Evolutionary conservation across 2,888 invertebrate species (phyloP).

Genomic region (Cataglyphis livida): DNA sequence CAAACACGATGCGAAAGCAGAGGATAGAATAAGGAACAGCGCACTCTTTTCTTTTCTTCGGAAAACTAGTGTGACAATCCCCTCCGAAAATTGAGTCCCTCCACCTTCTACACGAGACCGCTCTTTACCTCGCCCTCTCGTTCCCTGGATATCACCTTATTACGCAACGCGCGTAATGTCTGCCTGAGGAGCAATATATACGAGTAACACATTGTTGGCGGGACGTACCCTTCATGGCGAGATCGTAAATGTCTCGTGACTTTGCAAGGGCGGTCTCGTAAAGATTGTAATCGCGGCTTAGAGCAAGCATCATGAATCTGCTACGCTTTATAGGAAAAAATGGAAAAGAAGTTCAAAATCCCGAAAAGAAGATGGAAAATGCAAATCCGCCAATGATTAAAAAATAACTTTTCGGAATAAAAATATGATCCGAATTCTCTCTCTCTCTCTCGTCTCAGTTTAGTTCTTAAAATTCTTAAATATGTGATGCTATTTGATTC

Average conservation of each 20-base stretch:
- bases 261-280: constrained; percentile 58
- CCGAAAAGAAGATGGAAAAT: constrained; percentile 4
- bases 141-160: constrained; percentile 63
- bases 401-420: constrained; percentile 29
- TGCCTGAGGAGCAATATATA: constrained; percentile 40
- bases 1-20: constrained; percentile 7
- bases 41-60: constrained; percentile 23
- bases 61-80: constrained; percentile 55
- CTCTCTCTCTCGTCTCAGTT: constrained; percentile 6
- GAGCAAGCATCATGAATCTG: constrained; percentile 8
- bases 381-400: constrained; percentile 38
- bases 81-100: constrained; percentile 63
- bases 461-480: neutral
- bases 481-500: constrained; percentile 15
- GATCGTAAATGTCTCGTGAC: constrained; percentile 59
- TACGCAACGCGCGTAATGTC: constrained; percentile 65
- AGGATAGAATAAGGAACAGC: constrained; percentile 17
- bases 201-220: constrained; percentile 1
- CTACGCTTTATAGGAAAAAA: constrained; percentile 10
- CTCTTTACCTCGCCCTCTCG: constrained; percentile 24
- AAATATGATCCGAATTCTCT: constrained; percentile 3
- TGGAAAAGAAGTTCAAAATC: neutral
- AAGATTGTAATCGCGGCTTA: constrained; percentile 21
- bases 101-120: constrained; percentile 50
- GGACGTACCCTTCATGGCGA: neutral